Evolutionary conservation across 1,140 invertebrate species (phyloP).

Genomic region (Eurosta solidaginis): DNA sequence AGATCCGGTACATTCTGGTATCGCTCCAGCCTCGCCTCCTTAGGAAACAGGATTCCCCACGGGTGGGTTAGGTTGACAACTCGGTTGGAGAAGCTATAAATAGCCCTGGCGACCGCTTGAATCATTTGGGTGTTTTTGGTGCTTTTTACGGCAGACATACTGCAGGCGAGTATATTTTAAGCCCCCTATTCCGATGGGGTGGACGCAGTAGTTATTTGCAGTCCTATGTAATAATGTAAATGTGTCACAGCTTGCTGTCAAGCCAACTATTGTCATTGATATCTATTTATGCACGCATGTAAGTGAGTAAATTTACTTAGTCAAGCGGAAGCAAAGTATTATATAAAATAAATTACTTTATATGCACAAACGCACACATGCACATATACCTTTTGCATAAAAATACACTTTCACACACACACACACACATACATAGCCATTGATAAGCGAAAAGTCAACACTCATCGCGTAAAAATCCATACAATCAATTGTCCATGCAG

Average conservation of each 20-base stretch:
- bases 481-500: not conserved
- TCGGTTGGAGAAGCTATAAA: no score
- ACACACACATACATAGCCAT: not conserved
- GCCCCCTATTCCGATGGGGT: no score
- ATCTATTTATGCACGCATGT: constrained; percentile 5
- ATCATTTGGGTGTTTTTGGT: no score
- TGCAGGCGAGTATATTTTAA: no score
- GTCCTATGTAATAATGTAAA: not conserved
- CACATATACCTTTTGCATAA: not conserved
- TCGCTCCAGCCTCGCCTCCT: no score
- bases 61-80: no score
- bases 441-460: not conserved
- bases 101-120: no score
- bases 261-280: not conserved
- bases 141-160: no score
- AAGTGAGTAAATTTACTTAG: constrained; percentile 5
- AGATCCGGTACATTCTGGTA: no score
- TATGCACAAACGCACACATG: not conserved
- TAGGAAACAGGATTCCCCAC: no score
- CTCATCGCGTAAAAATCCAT: not conserved
- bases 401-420: not conserved
- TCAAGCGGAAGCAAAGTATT: constrained; percentile 4
- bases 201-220: no score
- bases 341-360: not conserved
- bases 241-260: no score